Evolutionary conservation across 2,888 invertebrate genomes (phyloP).

Genomic region (Lordiphosa fenestrarum): DNA sequence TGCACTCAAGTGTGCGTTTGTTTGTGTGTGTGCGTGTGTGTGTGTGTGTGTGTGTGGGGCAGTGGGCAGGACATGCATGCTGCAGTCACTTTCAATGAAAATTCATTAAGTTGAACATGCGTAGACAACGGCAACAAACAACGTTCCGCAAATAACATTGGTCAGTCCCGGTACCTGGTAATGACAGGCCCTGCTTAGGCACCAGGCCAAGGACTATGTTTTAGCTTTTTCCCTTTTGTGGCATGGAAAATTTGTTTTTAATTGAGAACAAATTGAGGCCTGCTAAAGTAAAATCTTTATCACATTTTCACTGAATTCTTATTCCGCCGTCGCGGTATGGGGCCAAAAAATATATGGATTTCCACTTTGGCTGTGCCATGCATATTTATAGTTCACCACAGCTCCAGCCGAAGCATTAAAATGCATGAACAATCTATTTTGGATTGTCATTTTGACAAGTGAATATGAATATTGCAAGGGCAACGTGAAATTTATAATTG

Average conservation of each 20-base stretch:
- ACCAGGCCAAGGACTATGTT: constrained; percentile 9
- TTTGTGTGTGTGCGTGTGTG: constrained; percentile 21
- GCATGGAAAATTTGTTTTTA: constrained; percentile 47
- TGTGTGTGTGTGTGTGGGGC: constrained; percentile 20
- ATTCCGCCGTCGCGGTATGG: constrained; percentile 54
- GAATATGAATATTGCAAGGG: constrained; percentile 52
- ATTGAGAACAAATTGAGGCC: constrained; percentile 50
- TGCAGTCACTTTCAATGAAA: constrained; percentile 35
- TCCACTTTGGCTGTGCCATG: constrained; percentile 37
- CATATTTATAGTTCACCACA: constrained; percentile 32
- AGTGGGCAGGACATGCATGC: constrained; percentile 26
- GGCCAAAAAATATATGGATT: constrained; percentile 58
- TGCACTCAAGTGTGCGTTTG: constrained; percentile 1
- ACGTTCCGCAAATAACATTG: constrained; percentile 9
- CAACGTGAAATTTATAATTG: constrained; percentile 46
- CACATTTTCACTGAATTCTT: background rate
- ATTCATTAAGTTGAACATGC: constrained; percentile 43
- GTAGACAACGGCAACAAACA: constrained; percentile 6
- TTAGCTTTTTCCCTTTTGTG: background rate
- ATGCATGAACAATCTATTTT: constrained; percentile 67
- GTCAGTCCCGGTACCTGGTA: constrained; percentile 18
- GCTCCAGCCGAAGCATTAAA: constrained; percentile 38
- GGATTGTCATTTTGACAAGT: constrained; percentile 66
- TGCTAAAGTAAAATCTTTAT: constrained; percentile 21
- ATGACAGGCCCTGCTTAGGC: constrained; percentile 25